Evolutionary conservation across 2,113 vertebrate species (phyloP), one percentile per base, ranked within the genome.

Genomic region (Cebus imitator): DNA sequence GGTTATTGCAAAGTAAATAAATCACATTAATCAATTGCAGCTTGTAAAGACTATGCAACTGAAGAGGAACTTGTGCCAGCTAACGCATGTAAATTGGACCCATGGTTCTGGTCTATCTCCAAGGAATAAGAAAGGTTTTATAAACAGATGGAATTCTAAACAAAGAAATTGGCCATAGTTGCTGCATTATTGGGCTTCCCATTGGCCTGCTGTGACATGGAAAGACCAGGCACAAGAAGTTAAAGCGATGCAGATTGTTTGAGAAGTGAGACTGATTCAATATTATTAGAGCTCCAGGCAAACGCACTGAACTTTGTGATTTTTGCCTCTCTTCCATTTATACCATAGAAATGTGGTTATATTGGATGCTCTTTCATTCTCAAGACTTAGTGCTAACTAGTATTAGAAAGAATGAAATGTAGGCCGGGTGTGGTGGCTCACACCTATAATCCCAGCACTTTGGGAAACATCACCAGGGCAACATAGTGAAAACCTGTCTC

Each of bases 61-160:
- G 20, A 91, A 93, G 57, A 88, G 27, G 27, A 52, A 68, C 45
- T 96, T 58, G 58, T 94, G 13, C 81, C 78, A 64, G 64, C 84
- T 64, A 35, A 61, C 30, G n/a, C 78, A 37, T 61, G 57, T 76
- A 32, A 95, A 86, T 48, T 79, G 91, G 72, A 79, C 21, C 70
- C 11, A 17, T 82, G 55, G 73, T 94, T 96, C 96, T 94, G 88
- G 61, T 91, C 82, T 64, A 45, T 81, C 84, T 92, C 95, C 91
- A 94, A 96, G 73, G 92, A 87, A 79, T 85, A 89, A 87, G 50
- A 82, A 92, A 73, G 50, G 5, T n/a, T 96, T 85, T 83, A 90
- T 18, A 90, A 93, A 52, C 96, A 96, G 82, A 85, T 94, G 92
- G 76, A 40, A 8, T 55, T 92, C 84, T 79, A 81, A 94, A 87